phyloP scores from a whole-genome alignment of 2,797 vertebrate species.

The Scomberomorus guttatus region DNA sequence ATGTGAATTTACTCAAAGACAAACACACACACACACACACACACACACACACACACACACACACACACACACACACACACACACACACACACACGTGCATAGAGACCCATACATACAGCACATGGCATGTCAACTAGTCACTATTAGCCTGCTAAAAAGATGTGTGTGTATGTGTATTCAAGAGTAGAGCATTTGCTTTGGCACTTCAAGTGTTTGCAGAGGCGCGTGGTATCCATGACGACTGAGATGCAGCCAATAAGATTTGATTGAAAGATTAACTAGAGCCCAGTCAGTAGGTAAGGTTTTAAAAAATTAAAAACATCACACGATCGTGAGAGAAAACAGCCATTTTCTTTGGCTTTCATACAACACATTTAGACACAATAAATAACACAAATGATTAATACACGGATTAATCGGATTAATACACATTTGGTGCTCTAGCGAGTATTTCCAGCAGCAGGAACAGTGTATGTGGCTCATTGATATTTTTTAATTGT shows the following conservation, averaged over 20 bases:
- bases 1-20: not conserved
- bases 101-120: not conserved
- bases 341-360: not conserved
- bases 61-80: not conserved
- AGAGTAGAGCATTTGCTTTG: conserved; percentile 17
- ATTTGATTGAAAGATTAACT: conserved; percentile 20
- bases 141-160: not conserved
- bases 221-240: conserved; percentile 49
- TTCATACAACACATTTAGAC: not conserved
- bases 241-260: conserved; percentile 34
- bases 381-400: not conserved
- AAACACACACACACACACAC: not conserved
- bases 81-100: not conserved
- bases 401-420: not conserved
- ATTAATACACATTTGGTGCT: not conserved
- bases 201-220: conserved; percentile 40
- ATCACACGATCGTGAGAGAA: not conserved
- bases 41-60: not conserved
- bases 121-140: not conserved
- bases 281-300: not conserved
- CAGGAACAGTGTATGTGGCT: too few relatives aligned
- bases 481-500: too few relatives aligned
- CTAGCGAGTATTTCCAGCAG: not conserved
- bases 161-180: conserved; percentile 9
- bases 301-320: conserved; percentile 10